These are phyloP conservation scores for Nettapus auritus DNA, from an alignment of 2,113 vertebrate species.

Conservation along the genomic window DNA sequence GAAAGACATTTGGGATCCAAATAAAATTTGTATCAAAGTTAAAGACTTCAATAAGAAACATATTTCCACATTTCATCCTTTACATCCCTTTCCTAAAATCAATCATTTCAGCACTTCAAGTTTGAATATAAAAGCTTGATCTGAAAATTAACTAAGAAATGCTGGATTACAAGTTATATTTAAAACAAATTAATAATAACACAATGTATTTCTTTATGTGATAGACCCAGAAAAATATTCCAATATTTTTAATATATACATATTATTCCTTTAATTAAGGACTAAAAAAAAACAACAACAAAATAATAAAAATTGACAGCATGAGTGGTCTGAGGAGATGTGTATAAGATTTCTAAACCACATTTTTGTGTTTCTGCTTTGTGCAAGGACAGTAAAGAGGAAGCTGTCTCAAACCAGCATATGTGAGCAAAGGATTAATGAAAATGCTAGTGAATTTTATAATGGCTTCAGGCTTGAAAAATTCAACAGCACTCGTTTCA, in stretches of 20 bases:
- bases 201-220: not conserved
- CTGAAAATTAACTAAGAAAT: not conserved
- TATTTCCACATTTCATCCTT: not conserved
- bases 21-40: not conserved
- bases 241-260: not conserved
- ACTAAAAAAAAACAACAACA: not conserved
- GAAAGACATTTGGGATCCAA: not conserved
- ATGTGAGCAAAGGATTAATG: not conserved
- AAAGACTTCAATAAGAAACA: not conserved
- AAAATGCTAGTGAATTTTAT: conserved; percentile 16
- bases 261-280: not conserved
- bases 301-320: not conserved
- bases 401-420: not conserved
- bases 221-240: not conserved
- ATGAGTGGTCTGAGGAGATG: not conserved
- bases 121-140: not conserved
- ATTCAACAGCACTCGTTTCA: not conserved
- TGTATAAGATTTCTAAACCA: not conserved
- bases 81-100: not conserved
- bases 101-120: not conserved
- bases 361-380: not conserved
- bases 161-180: not conserved
- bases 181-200: not conserved
- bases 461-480: conserved; percentile 24
- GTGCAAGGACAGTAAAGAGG: not conserved